A percentile compares a stretch with the other conserved stretches of the same genome.
phyloP scores from a whole-genome alignment of 2,113 vertebrate genomes.

The Panthera tigris region DNA sequence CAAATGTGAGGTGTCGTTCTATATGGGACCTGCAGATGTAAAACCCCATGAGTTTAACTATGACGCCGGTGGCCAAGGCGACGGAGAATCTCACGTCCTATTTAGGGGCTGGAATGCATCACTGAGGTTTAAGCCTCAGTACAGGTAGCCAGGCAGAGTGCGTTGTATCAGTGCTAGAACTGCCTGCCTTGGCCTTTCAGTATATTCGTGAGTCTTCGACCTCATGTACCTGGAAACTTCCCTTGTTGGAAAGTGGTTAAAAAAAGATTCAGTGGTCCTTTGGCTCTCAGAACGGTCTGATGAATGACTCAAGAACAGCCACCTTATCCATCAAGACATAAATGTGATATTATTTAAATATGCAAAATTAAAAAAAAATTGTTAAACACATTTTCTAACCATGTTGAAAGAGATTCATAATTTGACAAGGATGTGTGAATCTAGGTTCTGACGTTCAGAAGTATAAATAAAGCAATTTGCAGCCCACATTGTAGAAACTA shows the following conservation, averaged over 20 bases:
- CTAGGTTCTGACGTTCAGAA: slow-evolving; percentile 68
- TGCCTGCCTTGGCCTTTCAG: neutral
- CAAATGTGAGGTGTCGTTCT: neutral
- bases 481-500: slow-evolving; percentile 66
- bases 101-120: neutral
- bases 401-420: slow-evolving; percentile 71
- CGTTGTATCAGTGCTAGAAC: neutral
- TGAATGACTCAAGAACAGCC: slow-evolving; percentile 4
- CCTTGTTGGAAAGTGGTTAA: neutral
- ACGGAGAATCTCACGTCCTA: neutral
- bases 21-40: neutral
- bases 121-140: neutral
- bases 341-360: slow-evolving; percentile 55
- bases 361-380: slow-evolving; percentile 56
- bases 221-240: neutral
- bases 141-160: neutral
- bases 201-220: slow-evolving; percentile 11
- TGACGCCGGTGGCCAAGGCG: neutral
- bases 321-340: slow-evolving; percentile 38
- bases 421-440: slow-evolving; percentile 60
- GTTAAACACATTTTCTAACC: slow-evolving; percentile 63
- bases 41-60: too few species aligned
- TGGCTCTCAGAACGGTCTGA: neutral
- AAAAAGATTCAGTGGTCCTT: slow-evolving; percentile 49
- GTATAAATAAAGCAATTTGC: slow-evolving; percentile 74